These are phyloP conservation scores for Steinernema carpocapsae DNA, from an alignment of 2,888 invertebrate genomes.

Conservation along the genomic window DNA sequence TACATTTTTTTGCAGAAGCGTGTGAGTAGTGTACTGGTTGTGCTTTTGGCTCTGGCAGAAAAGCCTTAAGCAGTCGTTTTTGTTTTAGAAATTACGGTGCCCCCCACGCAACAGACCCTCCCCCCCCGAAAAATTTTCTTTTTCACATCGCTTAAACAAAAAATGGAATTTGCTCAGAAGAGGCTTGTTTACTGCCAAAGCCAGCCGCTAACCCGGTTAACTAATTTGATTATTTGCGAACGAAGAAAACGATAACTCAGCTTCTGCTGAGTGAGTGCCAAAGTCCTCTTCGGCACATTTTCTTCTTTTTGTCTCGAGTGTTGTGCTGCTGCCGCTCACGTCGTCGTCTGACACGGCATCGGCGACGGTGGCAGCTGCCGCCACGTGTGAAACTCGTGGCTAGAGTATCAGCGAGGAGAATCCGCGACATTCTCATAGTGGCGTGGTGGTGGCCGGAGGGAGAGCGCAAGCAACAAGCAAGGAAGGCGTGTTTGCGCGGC, in stretches of 20 bases:
- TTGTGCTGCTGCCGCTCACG: not conserved
- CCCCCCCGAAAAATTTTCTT: too few relatives aligned
- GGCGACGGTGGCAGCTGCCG: not conserved
- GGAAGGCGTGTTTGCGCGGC: slow-evolving; percentile 32
- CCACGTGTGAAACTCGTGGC: slow-evolving; percentile 2
- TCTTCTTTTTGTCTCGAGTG: not conserved
- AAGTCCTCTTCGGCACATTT: not conserved
- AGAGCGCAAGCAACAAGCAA: too few relatives aligned
- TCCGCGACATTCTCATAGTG: too few relatives aligned
- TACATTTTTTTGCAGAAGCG: too few relatives aligned
- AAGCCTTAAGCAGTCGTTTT: not conserved
- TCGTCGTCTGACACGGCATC: not conserved
- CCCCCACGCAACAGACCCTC: not conserved
- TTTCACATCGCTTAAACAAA: too few relatives aligned
- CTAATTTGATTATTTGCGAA: slow-evolving; percentile 9
- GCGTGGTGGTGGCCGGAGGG: too few relatives aligned
- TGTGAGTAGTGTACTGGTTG: too few relatives aligned
- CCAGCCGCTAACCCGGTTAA: not conserved
- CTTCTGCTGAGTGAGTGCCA: not conserved
- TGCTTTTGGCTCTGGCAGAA: not conserved
- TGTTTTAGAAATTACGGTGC: not conserved
- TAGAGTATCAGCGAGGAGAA: not conserved
- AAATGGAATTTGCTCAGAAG: too few relatives aligned
- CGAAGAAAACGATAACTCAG: not conserved
- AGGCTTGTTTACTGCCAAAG: too few relatives aligned